Conservation (phyloP, 1,140 invertebrate genomes). For the Macrobrachium rosenbergii region DNA sequence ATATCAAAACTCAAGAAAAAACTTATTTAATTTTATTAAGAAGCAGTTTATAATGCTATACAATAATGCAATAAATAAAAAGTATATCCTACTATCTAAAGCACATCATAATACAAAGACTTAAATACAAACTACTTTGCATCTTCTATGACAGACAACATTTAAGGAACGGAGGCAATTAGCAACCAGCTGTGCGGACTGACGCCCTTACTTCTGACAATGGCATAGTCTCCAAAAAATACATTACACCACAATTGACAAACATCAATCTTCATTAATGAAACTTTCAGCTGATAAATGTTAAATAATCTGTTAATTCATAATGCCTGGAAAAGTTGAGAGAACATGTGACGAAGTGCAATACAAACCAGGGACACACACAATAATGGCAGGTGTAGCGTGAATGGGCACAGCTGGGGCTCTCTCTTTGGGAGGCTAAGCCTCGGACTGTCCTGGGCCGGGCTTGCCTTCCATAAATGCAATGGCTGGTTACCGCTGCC, state of each 20-base stretch:
- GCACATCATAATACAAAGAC: conserved; percentile 38
- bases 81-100: conserved; percentile 42
- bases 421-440: conserved; percentile 21
- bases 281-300: conserved; percentile 1
- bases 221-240: neutral
- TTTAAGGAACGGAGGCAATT: conserved; percentile 32
- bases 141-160: conserved; percentile 33
- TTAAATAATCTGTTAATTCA: conserved; percentile 4
- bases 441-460: conserved; percentile 42
- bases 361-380: conserved; percentile 6
- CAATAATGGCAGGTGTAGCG: conserved; percentile 19
- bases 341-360: conserved; percentile 22
- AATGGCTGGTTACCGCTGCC: conserved; percentile 54
- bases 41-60: conserved; percentile 54
- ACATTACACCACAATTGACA: conserved; percentile 1
- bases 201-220: conserved; percentile 24
- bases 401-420: conserved; percentile 50
- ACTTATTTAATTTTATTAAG: conserved; percentile 51
- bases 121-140: conserved; percentile 7
- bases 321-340: neutral
- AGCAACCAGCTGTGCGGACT: conserved; percentile 43
- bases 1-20: neutral
- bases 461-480: conserved; percentile 55
- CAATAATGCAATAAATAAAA: conserved; percentile 59
- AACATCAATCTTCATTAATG: neutral